A percentile compares a stretch with the other conserved stretches of the same genome.
Conservation (phyloP, 2,888 invertebrate genomes). For the Nomada hirtipes region DNA sequence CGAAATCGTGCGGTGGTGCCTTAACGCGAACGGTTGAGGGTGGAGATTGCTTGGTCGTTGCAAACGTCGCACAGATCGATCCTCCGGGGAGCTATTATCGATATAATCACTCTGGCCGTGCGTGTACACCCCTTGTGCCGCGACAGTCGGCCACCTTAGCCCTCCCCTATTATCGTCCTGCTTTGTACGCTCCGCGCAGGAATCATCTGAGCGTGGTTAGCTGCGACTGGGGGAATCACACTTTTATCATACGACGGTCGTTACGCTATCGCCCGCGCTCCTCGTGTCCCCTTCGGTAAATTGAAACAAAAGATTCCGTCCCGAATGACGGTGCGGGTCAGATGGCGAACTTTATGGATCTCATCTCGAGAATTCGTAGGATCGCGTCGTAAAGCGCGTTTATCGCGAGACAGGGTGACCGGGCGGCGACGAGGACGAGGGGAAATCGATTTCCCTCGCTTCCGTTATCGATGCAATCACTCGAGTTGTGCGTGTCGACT, state of each 20-base stretch:
- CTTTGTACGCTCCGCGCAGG: conserved; percentile 31
- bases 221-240: conserved; percentile 19
- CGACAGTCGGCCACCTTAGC: conserved; percentile 67
- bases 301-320: conserved; percentile 59
- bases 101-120: conserved; percentile 79
- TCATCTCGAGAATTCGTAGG: conserved; percentile 51
- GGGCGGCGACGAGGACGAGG: not conserved
- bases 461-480: conserved; percentile 77
- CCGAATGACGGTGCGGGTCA: conserved; percentile 6
- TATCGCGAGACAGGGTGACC: conserved; percentile 34
- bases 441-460: conserved; percentile 68
- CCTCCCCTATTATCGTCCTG: conserved; percentile 64
- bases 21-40: conserved; percentile 43
- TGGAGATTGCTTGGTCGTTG: conserved; percentile 23
- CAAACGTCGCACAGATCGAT: conserved; percentile 71
- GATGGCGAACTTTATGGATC: conserved; percentile 47
- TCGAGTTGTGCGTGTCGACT: conserved; percentile 73
- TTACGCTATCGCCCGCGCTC: conserved; percentile 50
- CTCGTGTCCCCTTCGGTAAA: conserved; percentile 41
- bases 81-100: conserved; percentile 77
- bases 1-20: conserved; percentile 64
- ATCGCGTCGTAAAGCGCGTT: conserved; percentile 57
- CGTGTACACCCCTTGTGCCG: conserved; percentile 75
- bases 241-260: conserved; percentile 43
- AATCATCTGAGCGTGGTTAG: conserved; percentile 44